Base-by-base conservation (phyloP, 2,113 vertebrate genomes). In the Columba janthina region DNA sequence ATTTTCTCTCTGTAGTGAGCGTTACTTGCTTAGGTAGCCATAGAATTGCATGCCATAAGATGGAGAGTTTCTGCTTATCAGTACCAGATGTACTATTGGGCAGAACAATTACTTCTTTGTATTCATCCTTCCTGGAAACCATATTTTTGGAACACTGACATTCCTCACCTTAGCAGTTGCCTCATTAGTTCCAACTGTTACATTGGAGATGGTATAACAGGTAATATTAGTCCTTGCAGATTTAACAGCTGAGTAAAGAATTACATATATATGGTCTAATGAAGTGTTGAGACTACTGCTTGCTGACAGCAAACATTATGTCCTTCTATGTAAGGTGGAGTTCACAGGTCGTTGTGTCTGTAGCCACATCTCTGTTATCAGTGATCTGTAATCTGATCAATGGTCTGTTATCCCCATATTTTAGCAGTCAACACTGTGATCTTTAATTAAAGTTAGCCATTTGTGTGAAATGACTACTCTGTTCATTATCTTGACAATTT, bases 401-500 rank as follows among this genome's bases (percentile, higher is more conserved):
- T 96, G 97, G 76, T 24, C 88, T 93, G 93, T 96, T 95, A 96
- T 72, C 21, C 76, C 81, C 82, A 92, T 95, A 96, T 94, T 95
- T 95, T 91, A 96, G 81, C 66, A 82, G 82, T 93, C 95, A 97
- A 96, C 75, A 94, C 87, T 73, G 70, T 93, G 90, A 94, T 91
- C 95, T 96, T 96, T 97, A 97, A 97, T 97, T 97, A 97, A 97
- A 97, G 75, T 86, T 94, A 96, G 84, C 73, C 94, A 96, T 97
- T 97, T 96, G 78, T 95, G 94, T 92, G 91, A 96, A 97, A 94
- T 94, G 86, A 97, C 96, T 96, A 77, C 93, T 96, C 90, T 90
- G 69, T 97, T 97, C 95, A 97, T 97, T 97, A 97, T 97, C 96
- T 93, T 97, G 96, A 97, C 95, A 96, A 97, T 96, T 97, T 95